phyloP scores from a whole-genome alignment of 2,888 invertebrate species.

The Lasiommata megera region DNA sequence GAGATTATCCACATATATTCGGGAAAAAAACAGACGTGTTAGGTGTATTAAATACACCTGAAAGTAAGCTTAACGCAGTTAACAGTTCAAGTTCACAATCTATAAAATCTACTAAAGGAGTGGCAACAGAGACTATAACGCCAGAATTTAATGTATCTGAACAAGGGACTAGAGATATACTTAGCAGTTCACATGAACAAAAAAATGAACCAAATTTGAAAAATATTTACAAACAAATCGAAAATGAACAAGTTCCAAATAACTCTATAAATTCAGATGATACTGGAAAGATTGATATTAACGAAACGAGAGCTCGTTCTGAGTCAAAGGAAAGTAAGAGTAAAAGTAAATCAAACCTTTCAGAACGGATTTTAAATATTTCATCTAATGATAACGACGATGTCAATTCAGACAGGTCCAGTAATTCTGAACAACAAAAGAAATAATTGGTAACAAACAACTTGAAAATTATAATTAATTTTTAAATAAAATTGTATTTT shows the following conservation, averaged over 20 bases:
- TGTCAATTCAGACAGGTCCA: not conserved
- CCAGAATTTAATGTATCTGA: not conserved
- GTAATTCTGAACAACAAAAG: too few relatives aligned
- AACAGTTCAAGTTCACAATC: constrained; percentile 12
- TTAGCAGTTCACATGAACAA: not conserved
- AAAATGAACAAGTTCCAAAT: not conserved
- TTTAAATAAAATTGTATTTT: too few relatives aligned
- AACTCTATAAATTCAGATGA: constrained; percentile 18
- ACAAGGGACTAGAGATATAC: not conserved
- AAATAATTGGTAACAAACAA: too few relatives aligned
- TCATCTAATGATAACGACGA: not conserved
- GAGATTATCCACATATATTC: constrained; percentile 70
- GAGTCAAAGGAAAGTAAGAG: not conserved
- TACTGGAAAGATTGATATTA: constrained; percentile 25
- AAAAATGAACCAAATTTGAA: not conserved
- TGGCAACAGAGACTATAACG: constrained; percentile 8
- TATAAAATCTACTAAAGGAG: constrained; percentile 8
- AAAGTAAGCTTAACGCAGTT: constrained; percentile 24
- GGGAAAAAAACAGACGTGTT: constrained; percentile 52
- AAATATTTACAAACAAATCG: not conserved
- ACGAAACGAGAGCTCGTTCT: constrained; percentile 21
- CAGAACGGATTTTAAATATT: not conserved
- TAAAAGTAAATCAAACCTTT: not conserved
- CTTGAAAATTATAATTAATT: too few relatives aligned
- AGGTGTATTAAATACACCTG: constrained; percentile 11